Percentiles rank a stretch among this genome's conserved stretches.
Evolutionary conservation across 2,797 vertebrate genomes (phyloP).

Genomic region (Sebastes diploproa): DNA sequence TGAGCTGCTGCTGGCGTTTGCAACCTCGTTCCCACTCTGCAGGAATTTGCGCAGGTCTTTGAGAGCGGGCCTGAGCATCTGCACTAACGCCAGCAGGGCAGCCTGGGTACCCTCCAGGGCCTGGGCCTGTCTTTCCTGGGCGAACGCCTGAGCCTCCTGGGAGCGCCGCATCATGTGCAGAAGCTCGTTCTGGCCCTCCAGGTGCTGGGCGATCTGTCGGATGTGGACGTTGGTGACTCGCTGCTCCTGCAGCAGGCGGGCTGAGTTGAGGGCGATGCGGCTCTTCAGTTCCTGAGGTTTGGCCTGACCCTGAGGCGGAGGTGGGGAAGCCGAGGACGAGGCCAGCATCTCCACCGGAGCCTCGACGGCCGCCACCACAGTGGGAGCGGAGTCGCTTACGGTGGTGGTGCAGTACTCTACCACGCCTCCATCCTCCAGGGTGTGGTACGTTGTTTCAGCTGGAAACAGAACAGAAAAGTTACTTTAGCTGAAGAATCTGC

Average conservation of each 20-base stretch:
- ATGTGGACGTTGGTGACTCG: slow-evolving; percentile 94
- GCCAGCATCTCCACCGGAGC: slow-evolving; percentile 89
- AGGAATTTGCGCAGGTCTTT: slow-evolving; percentile 94
- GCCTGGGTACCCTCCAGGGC: slow-evolving; percentile 96
- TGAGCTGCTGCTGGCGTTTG: slow-evolving; percentile 64
- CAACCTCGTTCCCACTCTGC: slow-evolving; percentile 83
- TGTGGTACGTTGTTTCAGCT: slow-evolving; percentile 91
- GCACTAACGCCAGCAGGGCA: slow-evolving; percentile 91
- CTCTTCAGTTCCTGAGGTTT: slow-evolving; percentile 97
- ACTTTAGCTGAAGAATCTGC: background rate
- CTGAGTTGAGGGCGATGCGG: slow-evolving; percentile 95
- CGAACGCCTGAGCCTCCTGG: slow-evolving; percentile 93
- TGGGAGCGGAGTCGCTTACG: slow-evolving; percentile 78
- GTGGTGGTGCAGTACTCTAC: slow-evolving; percentile 97
- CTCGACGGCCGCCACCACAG: slow-evolving; percentile 80
- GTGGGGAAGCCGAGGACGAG: slow-evolving; percentile 51
- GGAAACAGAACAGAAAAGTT: slow-evolving; percentile 51
- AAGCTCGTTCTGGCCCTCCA: slow-evolving; percentile 95
- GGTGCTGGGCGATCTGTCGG: slow-evolving; percentile 94
- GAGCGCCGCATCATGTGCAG: slow-evolving; percentile 95
- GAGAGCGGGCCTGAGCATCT: slow-evolving; percentile 92
- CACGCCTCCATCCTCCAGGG: slow-evolving; percentile 90
- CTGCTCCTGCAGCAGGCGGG: slow-evolving; percentile 96
- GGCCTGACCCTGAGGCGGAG: slow-evolving; percentile 81
- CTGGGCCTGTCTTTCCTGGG: slow-evolving; percentile 95